phyloP scores from a whole-genome alignment of 2,113 vertebrate species.

The Tricholaema leucomelas region DNA sequence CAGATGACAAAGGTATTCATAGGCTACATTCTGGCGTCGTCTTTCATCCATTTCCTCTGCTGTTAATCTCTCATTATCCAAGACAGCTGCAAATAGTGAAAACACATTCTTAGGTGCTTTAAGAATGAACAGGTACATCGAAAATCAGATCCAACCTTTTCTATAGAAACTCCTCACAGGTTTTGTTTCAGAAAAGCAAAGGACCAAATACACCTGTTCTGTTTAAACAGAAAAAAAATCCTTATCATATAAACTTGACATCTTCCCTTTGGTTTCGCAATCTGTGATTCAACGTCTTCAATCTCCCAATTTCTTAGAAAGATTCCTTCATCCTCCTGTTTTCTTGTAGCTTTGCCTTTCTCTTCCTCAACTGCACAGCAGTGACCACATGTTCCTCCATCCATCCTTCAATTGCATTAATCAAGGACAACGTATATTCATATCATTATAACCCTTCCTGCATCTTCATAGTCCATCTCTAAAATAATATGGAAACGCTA shows the following conservation, averaged over 20 bases:
- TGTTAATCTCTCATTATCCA: conserved; percentile 96
- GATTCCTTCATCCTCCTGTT: not conserved
- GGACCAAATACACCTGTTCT: not conserved
- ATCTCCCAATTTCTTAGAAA: not conserved
- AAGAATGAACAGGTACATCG: not conserved
- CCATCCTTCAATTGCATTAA: not conserved
- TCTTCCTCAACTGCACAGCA: not conserved
- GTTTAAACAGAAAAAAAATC: no score
- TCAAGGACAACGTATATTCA: not conserved
- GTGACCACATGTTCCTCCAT: not conserved
- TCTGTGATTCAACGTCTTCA: not conserved
- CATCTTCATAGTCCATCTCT: not conserved
- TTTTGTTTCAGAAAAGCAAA: not conserved
- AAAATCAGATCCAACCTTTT: not conserved
- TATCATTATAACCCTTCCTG: not conserved
- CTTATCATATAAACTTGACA: not conserved
- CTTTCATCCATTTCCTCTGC: conserved; percentile 99
- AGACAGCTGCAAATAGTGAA: conserved; percentile 82
- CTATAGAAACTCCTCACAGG: not conserved
- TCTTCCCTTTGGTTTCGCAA: not conserved
- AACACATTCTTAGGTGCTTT: not conserved
- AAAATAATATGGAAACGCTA: not conserved
- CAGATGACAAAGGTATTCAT: conserved; percentile 97
- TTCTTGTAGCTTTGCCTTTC: not conserved
- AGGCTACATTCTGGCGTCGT: conserved; percentile 95